phyloP scores from a whole-genome alignment of 2,888 invertebrate genomes.

The Folsomia candida region DNA sequence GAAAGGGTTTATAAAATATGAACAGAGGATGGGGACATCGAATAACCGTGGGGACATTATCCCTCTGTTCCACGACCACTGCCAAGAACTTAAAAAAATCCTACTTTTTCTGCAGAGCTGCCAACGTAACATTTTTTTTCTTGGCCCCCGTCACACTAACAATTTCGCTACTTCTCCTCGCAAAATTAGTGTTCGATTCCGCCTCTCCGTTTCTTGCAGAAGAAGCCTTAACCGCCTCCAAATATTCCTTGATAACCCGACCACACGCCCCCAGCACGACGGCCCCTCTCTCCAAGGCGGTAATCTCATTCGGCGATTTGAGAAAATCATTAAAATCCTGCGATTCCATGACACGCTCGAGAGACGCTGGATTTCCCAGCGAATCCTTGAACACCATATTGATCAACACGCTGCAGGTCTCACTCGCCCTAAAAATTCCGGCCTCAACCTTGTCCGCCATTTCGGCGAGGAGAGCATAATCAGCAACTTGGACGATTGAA shows the following conservation, averaged over 20 bases:
- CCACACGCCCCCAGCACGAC: slow-evolving; percentile 9
- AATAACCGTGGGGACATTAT: too few species aligned
- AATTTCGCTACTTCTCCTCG: background rate
- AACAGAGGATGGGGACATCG: too few species aligned
- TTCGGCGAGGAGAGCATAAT: background rate
- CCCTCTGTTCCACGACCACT: too few species aligned
- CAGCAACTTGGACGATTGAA: background rate
- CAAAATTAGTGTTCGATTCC: background rate
- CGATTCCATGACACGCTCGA: background rate
- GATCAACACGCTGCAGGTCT: slow-evolving; percentile 18
- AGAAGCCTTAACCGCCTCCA: background rate
- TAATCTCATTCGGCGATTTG: slow-evolving; percentile 34
- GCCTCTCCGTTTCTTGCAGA: background rate
- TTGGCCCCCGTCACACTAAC: background rate
- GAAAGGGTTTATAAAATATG: too few species aligned
- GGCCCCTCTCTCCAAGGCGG: slow-evolving; percentile 24
- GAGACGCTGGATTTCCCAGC: background rate
- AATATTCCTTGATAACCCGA: slow-evolving; percentile 16
- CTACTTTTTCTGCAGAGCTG: background rate
- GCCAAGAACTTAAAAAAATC: too few species aligned
- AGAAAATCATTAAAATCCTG: slow-evolving; percentile 29
- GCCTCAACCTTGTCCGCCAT: slow-evolving; percentile 5
- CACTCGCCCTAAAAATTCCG: slow-evolving; percentile 15
- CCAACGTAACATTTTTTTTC: background rate
- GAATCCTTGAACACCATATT: slow-evolving; percentile 20